Conservation (phyloP, 2,113 vertebrate genomes). For the Pituophis catenifer region DNA sequence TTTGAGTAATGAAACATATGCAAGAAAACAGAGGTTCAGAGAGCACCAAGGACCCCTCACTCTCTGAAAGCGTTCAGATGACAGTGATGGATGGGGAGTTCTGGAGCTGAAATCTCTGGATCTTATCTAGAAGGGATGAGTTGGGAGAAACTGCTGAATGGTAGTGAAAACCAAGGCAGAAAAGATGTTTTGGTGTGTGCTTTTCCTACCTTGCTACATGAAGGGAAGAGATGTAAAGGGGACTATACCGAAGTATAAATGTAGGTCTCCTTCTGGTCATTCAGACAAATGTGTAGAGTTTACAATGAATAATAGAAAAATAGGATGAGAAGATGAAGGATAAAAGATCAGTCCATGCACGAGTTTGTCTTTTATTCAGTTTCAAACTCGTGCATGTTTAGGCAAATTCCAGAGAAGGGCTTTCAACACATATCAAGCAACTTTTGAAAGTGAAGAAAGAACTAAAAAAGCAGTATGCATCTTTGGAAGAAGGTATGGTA, state of each 20-base stretch:
- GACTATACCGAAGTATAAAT: background rate
- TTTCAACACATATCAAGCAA: background rate
- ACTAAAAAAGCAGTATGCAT: background rate
- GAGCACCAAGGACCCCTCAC: no score
- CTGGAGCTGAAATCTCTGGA: background rate
- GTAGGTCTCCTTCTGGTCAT: background rate
- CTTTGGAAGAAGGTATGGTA: background rate
- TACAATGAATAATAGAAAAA: background rate
- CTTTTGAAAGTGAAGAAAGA: background rate
- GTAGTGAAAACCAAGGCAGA: background rate
- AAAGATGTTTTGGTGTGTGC: background rate
- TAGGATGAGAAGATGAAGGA: background rate
- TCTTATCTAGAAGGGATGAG: background rate
- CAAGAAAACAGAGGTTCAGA: no score
- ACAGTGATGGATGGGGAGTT: background rate
- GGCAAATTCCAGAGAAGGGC: background rate
- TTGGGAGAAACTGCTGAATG: background rate
- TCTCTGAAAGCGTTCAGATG: background rate
- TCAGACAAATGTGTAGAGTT: background rate
- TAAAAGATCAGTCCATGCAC: background rate
- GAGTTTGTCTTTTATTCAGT: background rate
- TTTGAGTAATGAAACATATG: no score
- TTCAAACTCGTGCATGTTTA: background rate
- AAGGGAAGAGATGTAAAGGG: background rate
- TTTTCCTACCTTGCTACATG: background rate